phyloP scores from a whole-genome alignment of 2,888 invertebrate species.

The Acronicta psi region DNA sequence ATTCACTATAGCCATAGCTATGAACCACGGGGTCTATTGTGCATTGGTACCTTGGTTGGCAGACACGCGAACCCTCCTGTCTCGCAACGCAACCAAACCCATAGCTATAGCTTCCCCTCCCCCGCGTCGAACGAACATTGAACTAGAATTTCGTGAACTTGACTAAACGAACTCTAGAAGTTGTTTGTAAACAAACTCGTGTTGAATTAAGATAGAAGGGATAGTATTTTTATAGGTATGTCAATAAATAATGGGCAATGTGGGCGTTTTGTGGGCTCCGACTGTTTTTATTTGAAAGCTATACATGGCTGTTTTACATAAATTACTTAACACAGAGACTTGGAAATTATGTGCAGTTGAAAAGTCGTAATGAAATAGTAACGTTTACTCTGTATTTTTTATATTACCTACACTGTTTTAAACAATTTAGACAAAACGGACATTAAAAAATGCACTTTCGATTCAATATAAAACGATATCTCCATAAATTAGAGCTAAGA shows the following conservation, averaged over 20 bases:
- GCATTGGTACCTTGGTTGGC: constrained; percentile 68
- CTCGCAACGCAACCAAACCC: constrained; percentile 63
- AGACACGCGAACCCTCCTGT: constrained; percentile 84
- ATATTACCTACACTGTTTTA: no score
- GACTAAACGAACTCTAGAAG: constrained; percentile 43
- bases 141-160: constrained; percentile 55
- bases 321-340: constrained; percentile 27
- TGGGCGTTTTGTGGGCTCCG: constrained; percentile 42
- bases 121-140: constrained; percentile 57
- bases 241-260: constrained; percentile 37
- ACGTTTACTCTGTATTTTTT: no score
- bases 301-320: constrained; percentile 36
- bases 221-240: constrained; percentile 42
- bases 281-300: constrained; percentile 44
- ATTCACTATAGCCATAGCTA: constrained; percentile 75
- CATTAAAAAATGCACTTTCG: background rate
- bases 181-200: constrained; percentile 57
- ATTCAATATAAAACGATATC: background rate
- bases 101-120: constrained; percentile 69
- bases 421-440: background rate
- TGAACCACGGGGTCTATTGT: constrained; percentile 81
- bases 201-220: constrained; percentile 32
- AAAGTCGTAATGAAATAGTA: constrained; percentile 2
- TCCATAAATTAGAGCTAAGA: constrained; percentile 17
- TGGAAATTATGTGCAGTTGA: constrained; percentile 7